Evolutionary conservation across 2,113 vertebrate species (phyloP), one percentile per base, ranked within the genome.

Genomic region (Apteryx mantelli): DNA sequence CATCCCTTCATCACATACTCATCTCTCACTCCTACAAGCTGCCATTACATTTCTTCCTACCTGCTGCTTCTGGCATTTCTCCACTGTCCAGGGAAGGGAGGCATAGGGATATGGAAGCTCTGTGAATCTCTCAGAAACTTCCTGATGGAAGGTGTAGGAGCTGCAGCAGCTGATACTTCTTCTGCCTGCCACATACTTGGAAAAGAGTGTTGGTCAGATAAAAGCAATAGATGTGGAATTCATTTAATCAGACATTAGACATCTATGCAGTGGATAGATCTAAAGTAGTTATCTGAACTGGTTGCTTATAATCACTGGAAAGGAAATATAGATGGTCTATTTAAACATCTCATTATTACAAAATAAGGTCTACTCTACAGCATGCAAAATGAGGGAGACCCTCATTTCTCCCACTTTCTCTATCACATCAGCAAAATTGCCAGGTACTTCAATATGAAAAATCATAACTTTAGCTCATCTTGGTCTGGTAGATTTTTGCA

Each of bases 1-100:
- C 83, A 93, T 84, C 84, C 84, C 78, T 91, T 95, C 91, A 92
- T 95, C 96, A 95, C 91, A 95, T 91, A 95, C 80, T 95, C 87
- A 95, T 93, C 68, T 94, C 55, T 0, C 92, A 95, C 89, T 93
- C 92, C 97, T 78, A 91, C 96, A 91, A 92, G 46, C 63, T 97
- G 84, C 48, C 85, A 85, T 75, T 94, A 87, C 26, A 50, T 94
- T 82, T 84, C 79, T 94, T 92, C 79, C 84, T 96, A 97, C 84
- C 95, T 97, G 81, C 66, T 87, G 58, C 83, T 93, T 95, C 77
- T 76, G 95, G 10, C 34, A 46, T 91, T 92, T 92, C 66, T 80
- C 53, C 30, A 40, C 79, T 86, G 75, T 82, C 78, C 88, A 71
- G 18, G 16, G 16, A 89, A 42, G 40, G 36, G 11, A 92, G 13